Percentiles rank a stretch among this genome's conserved stretches.
These are phyloP conservation scores for Nomada fabriciana DNA, from an alignment of 2,888 invertebrate genomes.

Conservation along the genomic window DNA sequence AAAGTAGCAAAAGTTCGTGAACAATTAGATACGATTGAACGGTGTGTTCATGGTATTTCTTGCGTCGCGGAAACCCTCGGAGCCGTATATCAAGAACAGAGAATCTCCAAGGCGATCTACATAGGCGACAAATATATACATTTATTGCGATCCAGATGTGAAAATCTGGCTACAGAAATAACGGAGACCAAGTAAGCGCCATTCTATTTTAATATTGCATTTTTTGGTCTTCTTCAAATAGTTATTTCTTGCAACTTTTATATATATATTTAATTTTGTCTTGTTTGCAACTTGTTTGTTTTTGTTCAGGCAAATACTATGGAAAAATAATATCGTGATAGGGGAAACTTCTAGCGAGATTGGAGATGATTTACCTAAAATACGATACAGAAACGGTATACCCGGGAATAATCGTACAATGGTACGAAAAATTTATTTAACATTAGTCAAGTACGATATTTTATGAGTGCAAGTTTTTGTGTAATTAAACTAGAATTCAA, in stretches of 20 bases:
- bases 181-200: conserved; percentile 81
- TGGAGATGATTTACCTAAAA: conserved; percentile 78
- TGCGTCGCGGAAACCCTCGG: conserved; percentile 81
- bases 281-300: no score
- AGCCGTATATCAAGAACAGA: conserved; percentile 80
- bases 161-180: conserved; percentile 78
- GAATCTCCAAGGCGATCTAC: conserved; percentile 78
- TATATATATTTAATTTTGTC: not conserved
- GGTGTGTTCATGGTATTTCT: conserved; percentile 79
- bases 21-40: conserved; percentile 80
- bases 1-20: conserved; percentile 79
- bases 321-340: conserved; percentile 80
- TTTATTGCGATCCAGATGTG: conserved; percentile 77
- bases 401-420: conserved; percentile 81
- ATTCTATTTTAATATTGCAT: not conserved
- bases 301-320: conserved; percentile 76
- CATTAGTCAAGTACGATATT: not conserved
- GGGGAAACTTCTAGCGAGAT: conserved; percentile 79
- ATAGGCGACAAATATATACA: conserved; percentile 81
- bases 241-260: not conserved
- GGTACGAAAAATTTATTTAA: conserved; percentile 74
- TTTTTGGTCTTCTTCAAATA: not conserved
- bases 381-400: conserved; percentile 79
- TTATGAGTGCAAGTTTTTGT: not conserved
- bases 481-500: not conserved